Base-by-base conservation (phyloP, 2,797 vertebrate species). In the Pogonophryne albipinna region DNA sequence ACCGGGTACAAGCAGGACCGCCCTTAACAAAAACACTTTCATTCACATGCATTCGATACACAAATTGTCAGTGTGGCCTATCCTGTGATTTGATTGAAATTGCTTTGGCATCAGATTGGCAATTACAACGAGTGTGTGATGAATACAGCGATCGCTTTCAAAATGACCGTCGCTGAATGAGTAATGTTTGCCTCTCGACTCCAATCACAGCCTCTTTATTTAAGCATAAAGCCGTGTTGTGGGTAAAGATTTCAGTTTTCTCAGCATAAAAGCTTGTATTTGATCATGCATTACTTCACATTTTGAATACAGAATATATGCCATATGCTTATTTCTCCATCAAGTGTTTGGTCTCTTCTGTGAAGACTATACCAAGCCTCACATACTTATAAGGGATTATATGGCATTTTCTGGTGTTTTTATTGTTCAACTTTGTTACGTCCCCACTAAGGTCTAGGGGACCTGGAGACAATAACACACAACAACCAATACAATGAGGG, bases 51-150 rank as follows among this genome's bases (percentile, higher is more conserved):
- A 47, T 59, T 57, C 10, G 46, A 72, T 56, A 59, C 61, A 80
- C 76, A 88, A 85, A 89, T 71, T 64, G 84, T 56, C 73, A 45
- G 44, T 11, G 60, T 58, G 3, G 58, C 77, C 74, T 38, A 12
- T 85, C 80, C 83, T 59, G 69, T 59, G 61, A 85, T 90, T 89
- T 88, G 82, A 91, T 84, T 90, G 80, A 85, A 86, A 89, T 85
- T 82, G 79, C 82, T 38, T 57, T 75, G 16, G 57, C 79, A 60
- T 87, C 80, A 52, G 66, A 85, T 87, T 87, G 85, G 66, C 89
- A 91, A 87, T 92, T 90, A 85, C 71, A 15, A 80, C 75, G 65
- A 90, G 84, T 82, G 76, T 82, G 82, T 91, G 90, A 92, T 93
- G 90, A 93, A 92, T 91, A 90, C 74, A 82, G 73, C 76, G 76